Conservation (phyloP, 2,888 invertebrate species). For the Deroplatys truncata region DNA sequence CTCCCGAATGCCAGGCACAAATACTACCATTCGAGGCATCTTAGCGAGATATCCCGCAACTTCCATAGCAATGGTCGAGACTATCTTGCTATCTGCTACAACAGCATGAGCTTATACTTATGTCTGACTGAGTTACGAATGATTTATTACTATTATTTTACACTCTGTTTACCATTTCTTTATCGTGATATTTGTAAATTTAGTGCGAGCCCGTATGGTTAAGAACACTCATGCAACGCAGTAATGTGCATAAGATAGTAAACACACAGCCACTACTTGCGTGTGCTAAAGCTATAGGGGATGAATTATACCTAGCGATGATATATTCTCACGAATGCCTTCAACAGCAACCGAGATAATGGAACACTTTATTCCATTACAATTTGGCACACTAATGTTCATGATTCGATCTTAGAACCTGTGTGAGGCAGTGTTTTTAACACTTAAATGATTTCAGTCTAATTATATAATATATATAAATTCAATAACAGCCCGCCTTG, state of each 20-base stretch:
- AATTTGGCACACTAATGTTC: background rate
- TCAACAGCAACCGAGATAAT: background rate
- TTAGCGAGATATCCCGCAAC: no score
- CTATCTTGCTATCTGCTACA: no score
- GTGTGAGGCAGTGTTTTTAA: no score
- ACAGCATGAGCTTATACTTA: no score
- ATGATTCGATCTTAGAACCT: no score
- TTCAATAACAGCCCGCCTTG: no score
- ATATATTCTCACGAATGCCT: background rate
- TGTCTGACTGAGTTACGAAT: background rate
- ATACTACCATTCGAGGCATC: no score
- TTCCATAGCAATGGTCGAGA: no score
- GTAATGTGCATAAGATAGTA: background rate
- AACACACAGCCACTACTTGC: background rate
- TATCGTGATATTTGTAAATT: background rate
- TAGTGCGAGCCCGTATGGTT: background rate
- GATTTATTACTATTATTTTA: background rate
- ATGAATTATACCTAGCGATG: background rate
- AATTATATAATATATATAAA: no score
- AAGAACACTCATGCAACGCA: background rate
- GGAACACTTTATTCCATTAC: background rate
- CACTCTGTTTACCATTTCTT: background rate
- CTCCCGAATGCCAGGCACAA: no score
- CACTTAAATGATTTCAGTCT: no score
- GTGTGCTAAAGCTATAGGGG: background rate